Base-by-base conservation (phyloP, 2,888 invertebrate genomes). In the Drosophila anomalipes region DNA sequence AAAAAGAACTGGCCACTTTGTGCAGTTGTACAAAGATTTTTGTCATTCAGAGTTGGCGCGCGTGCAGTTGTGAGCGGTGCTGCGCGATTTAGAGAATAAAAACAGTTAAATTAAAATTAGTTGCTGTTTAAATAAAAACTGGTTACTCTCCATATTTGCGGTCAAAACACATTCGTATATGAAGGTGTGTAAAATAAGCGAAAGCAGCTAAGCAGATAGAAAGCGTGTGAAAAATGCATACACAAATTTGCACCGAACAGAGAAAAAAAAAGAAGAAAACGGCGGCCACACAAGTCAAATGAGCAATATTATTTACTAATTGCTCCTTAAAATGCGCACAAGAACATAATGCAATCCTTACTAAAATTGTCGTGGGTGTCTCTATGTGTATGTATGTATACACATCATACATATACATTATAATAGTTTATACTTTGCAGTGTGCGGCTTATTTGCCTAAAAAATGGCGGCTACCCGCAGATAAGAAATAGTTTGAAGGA, bases 11-110 rank as follows among this genome's bases (percentile, higher is more conserved):
- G 77, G 64, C 58, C 77, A 68, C 74, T 70, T 72, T 63, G 70
- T 75, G 65, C 65, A 59, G 68, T 67, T 69, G 66, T 72, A 77
- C 67, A 63, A 81, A 72, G 53, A 79, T 64, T 63, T 89, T 81
- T 79, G 82, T 82, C 89, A 86, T 86, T 86, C 86, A 89, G 87
- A 82, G 80, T 82, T 84, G 72, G 79, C 82, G 87, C 86, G 86
- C 86, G 82, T 84, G 82, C 85, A 86, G 77, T 74, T 83, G 89
- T 74, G 71, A 79, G 71, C 79, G 62, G 66, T 70, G 70, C 70
- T 79, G 82, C 74, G 76, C 75, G 75, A 80, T 69, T 75, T 54
- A 59, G 61, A 72, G 76, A 72, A 63, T 79, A 70, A 79, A 84
- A 75, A 72, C 73, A 78, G 77, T 86, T 70, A 66, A 80, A 75